Conservation (phyloP, 2,113 vertebrate genomes). For the Planiliza haematocheilus region DNA sequence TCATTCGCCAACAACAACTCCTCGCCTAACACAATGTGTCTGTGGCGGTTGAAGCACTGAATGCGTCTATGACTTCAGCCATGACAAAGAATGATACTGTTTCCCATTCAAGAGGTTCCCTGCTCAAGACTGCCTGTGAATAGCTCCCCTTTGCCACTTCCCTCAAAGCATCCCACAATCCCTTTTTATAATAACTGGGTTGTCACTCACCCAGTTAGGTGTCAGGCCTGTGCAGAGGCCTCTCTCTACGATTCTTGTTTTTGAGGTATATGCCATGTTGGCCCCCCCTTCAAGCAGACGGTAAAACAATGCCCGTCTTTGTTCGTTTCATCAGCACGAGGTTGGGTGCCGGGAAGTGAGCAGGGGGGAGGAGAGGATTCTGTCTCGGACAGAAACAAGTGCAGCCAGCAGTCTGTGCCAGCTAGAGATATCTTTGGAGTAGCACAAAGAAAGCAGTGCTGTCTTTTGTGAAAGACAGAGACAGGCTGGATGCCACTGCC, state of each 20-base stretch:
- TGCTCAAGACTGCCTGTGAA: slow-evolving; percentile 51
- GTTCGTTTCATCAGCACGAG: slow-evolving; percentile 68
- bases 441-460: slow-evolving; percentile 57
- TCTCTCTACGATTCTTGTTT: slow-evolving; percentile 58
- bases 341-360: slow-evolving; percentile 35
- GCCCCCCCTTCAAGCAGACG: slow-evolving; percentile 33
- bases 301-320: slow-evolving; percentile 79
- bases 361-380: slow-evolving; percentile 48
- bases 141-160: slow-evolving; percentile 37
- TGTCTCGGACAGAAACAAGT: slow-evolving; percentile 64
- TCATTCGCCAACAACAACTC: slow-evolving; percentile 40
- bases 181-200: slow-evolving; percentile 64
- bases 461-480: slow-evolving; percentile 41
- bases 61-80: slow-evolving; percentile 42
- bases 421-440: slow-evolving; percentile 60
- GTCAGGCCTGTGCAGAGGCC: slow-evolving; percentile 53
- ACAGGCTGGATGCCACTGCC: slow-evolving; percentile 36
- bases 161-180: slow-evolving; percentile 64
- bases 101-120: slow-evolving; percentile 47
- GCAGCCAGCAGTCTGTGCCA: slow-evolving; percentile 49
- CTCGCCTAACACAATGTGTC: slow-evolving; percentile 37
- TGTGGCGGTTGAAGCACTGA: slow-evolving; percentile 40
- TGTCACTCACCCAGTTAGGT: slow-evolving; percentile 69
- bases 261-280: slow-evolving; percentile 63
- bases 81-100: slow-evolving; percentile 67